Conservation (phyloP, 2,797 vertebrate genomes). For the Enteromius mattozi region DNA sequence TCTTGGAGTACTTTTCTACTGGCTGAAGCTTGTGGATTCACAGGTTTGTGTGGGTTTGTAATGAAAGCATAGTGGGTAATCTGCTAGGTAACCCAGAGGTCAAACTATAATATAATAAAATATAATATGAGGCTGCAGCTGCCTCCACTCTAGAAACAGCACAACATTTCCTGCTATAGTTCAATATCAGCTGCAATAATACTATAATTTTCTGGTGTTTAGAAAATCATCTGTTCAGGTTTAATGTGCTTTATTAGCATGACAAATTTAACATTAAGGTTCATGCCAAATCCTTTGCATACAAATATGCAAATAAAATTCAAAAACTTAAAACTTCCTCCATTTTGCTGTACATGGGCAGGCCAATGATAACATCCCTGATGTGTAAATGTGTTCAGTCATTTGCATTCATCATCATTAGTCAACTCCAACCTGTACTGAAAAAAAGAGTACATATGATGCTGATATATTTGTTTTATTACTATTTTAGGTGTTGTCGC, state of each 20-base stretch:
- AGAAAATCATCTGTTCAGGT: not conserved
- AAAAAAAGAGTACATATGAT: not conserved
- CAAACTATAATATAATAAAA: not conserved
- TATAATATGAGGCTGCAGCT: not conserved
- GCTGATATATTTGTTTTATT: not conserved
- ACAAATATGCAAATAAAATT: not conserved
- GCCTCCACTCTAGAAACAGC: too few relatives aligned
- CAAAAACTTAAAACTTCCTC: not conserved
- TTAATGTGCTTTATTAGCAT: constrained; percentile 1
- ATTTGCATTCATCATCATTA: not conserved
- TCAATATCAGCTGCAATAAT: not conserved
- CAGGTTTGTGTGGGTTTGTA: constrained; percentile 72
- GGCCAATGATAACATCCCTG: not conserved
- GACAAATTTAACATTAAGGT: not conserved
- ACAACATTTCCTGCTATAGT: not conserved
- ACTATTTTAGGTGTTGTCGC: constrained; percentile 89
- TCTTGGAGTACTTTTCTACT: constrained; percentile 98
- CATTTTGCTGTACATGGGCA: not conserved
- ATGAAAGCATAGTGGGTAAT: not conserved
- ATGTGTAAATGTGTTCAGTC: constrained; percentile 17
- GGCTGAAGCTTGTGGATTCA: constrained; percentile 96
- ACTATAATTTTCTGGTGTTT: not conserved
- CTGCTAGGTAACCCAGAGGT: not conserved
- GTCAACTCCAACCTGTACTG: not conserved
- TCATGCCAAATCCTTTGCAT: not conserved